Percentiles rank a stretch among this genome's conserved stretches.
These are phyloP conservation scores for Conus betulinus DNA, from an alignment of 1,140 invertebrate species.

Conservation along the genomic window DNA sequence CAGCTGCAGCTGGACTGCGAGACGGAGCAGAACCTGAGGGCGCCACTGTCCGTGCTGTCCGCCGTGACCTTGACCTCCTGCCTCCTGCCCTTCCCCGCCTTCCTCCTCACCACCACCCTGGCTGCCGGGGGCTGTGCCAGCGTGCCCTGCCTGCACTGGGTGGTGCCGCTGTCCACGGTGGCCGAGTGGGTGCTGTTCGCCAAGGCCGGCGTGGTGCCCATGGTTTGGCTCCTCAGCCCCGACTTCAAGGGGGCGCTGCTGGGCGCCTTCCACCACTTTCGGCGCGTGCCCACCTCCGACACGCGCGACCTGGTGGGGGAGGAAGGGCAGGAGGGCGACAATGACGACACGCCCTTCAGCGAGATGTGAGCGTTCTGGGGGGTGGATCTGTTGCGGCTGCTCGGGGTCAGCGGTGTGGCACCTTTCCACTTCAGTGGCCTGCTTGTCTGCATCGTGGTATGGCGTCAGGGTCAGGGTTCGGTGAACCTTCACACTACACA, in stretches of 20 bases:
- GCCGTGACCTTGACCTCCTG: slow-evolving; percentile 35
- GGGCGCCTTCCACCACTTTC: slow-evolving; percentile 44
- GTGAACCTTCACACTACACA: no score
- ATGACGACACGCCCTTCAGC: slow-evolving; percentile 42
- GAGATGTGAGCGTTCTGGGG: slow-evolving; percentile 32
- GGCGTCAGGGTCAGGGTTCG: no score
- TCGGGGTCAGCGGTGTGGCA: no score
- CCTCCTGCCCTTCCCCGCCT: slow-evolving; percentile 42
- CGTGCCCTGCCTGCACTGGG: slow-evolving; percentile 38
- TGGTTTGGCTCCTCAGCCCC: slow-evolving; percentile 37
- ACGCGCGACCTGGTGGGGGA: slow-evolving; percentile 39
- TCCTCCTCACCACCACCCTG: slow-evolving; percentile 44
- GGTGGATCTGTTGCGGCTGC: no score
- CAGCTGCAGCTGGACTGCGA: slow-evolving; percentile 44
- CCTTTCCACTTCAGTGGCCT: no score
- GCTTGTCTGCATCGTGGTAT: no score
- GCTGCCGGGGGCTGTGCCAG: slow-evolving; percentile 38
- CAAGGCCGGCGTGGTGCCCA: slow-evolving; percentile 49
- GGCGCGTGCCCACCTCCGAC: slow-evolving; percentile 41
- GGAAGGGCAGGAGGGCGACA: slow-evolving; percentile 27
- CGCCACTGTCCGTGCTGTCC: slow-evolving; percentile 31
- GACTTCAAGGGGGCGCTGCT: slow-evolving; percentile 35
- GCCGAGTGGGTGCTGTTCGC: slow-evolving; percentile 51
- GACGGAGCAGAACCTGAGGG: slow-evolving; percentile 40
- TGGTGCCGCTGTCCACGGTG: slow-evolving; percentile 43